Conservation (phyloP, 1,140 invertebrate genomes). For the Rhagoletis zephyria region DNA sequence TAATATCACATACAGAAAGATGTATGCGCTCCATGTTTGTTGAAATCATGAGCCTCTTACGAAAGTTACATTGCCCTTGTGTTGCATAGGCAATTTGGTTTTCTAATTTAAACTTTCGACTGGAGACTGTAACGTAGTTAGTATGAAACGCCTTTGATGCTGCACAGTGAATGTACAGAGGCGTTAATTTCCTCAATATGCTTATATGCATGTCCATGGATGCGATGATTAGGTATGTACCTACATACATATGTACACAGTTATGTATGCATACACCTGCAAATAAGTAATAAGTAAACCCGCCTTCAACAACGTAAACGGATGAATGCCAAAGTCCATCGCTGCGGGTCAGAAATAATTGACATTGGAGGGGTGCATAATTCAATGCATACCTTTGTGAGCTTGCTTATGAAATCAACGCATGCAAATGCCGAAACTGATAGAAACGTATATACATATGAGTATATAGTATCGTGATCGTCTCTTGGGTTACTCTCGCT, state of each 20-base stretch:
- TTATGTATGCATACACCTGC: not conserved
- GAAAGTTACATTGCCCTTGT: too few species aligned
- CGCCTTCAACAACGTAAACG: not conserved
- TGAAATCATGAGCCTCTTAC: too few species aligned
- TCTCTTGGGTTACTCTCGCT: too few species aligned
- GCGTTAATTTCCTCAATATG: not conserved
- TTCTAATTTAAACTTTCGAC: too few species aligned
- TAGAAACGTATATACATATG: too few species aligned
- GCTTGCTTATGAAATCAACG: not conserved
- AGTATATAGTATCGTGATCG: too few species aligned
- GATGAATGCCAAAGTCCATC: not conserved
- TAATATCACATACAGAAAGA: too few species aligned
- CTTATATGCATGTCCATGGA: not conserved
- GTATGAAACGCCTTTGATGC: not conserved
- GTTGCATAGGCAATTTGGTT: too few species aligned
- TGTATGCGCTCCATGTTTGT: too few species aligned
- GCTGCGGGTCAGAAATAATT: not conserved
- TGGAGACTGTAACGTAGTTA: too few species aligned
- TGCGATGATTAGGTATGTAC: too few species aligned
- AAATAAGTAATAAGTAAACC: not conserved
- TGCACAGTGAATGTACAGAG: not conserved
- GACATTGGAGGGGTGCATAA: not conserved
- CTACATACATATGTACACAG: not conserved
- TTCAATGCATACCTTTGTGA: not conserved
- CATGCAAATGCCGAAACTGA: too few species aligned